These are phyloP conservation scores for Loris lydekkerianus DNA, from an alignment of 2,797 vertebrate species.

Conservation along the genomic window DNA sequence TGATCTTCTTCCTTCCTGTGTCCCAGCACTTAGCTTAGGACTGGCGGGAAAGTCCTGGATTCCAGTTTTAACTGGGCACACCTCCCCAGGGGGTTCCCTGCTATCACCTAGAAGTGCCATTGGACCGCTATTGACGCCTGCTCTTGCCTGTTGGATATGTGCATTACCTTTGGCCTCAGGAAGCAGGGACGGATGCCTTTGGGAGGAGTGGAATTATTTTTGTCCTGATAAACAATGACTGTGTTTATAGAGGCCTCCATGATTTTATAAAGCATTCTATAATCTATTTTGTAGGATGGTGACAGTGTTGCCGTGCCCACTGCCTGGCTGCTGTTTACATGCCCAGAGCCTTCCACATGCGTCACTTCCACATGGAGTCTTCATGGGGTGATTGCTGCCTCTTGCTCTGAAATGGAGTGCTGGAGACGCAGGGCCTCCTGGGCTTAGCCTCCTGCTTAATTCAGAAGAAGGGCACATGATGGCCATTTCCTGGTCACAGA, in stretches of 20 bases:
- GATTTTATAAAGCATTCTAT: not conserved
- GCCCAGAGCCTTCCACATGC: not conserved
- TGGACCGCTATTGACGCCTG: not conserved
- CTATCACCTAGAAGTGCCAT: not conserved
- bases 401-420: not conserved
- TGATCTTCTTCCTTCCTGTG: accelerated
- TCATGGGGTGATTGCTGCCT: accelerated
- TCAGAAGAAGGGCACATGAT: not conserved
- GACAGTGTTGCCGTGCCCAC: not conserved
- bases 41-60: not conserved
- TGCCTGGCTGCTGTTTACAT: not conserved
- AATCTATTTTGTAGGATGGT: not conserved
- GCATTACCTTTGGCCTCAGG: not conserved
- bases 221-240: not conserved
- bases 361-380: not conserved
- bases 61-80: not conserved
- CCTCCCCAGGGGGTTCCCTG: not conserved
- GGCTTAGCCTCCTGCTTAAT: not conserved
- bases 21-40: not conserved
- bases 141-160: not conserved
- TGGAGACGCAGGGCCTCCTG: not conserved
- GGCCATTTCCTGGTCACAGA: not conserved
- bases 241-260: not conserved
- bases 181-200: not conserved
- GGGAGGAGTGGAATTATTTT: not conserved